These are phyloP conservation scores for Falco cherrug DNA, from an alignment of 2,797 vertebrate species.

Conservation along the genomic window DNA sequence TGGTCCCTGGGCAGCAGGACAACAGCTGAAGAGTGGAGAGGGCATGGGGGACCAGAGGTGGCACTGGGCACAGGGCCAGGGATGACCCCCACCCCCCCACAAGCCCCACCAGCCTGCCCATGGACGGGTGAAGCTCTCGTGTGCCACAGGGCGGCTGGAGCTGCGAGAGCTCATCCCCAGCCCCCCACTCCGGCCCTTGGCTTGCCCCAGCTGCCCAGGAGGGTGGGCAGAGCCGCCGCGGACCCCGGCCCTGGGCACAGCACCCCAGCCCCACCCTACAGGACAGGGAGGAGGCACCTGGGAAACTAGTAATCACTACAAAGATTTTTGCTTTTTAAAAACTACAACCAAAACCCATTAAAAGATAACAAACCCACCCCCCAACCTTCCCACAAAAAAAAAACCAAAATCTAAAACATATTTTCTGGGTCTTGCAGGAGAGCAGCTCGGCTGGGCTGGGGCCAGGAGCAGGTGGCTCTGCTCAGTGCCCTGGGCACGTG, in stretches of 20 bases:
- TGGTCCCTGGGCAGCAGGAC: background rate
- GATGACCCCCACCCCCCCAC: background rate
- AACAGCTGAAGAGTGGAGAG: accelerated
- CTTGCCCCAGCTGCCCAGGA: background rate
- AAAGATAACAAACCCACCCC: background rate
- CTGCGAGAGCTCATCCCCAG: background rate
- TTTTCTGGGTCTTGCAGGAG: background rate
- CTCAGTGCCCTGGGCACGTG: accelerated
- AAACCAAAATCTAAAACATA: background rate
- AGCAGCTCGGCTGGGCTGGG: background rate
- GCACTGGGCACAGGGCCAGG: background rate
- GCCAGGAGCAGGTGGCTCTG: accelerated
- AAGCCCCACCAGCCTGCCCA: background rate
- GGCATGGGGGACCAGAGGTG: background rate
- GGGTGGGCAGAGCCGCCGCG: background rate
- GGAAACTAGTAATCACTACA: slow-evolving; percentile 46
- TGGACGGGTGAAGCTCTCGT: background rate
- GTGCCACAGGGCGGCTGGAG: accelerated
- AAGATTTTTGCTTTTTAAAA: slow-evolving; percentile 6
- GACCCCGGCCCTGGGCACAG: background rate
- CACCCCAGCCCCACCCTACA: background rate
- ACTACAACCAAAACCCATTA: slow-evolving; percentile 1
- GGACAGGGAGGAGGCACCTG: background rate
- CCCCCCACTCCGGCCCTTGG: background rate
- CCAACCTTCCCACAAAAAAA: too few species aligned